Evolutionary conservation across 1,140 invertebrate species (phyloP).

Genomic region (Papilio polyxenes): DNA sequence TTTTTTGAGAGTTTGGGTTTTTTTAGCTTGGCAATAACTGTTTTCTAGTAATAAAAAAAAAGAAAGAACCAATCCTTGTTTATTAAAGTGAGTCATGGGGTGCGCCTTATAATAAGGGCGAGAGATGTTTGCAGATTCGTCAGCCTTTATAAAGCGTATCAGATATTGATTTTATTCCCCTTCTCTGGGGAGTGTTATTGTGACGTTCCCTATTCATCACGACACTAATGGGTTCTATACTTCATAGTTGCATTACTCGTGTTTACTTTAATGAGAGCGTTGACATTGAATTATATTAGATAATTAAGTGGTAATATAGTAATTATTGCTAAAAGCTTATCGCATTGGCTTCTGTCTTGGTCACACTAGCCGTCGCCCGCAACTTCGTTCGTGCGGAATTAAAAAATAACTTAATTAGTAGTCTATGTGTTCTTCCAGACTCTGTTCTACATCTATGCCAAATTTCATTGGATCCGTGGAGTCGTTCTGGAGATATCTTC

Average conservation of each 20-base stretch:
- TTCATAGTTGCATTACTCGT: background rate
- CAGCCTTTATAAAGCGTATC: slow-evolving; percentile 23
- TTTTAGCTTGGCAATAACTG: background rate
- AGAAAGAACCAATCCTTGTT: background rate
- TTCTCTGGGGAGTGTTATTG: background rate
- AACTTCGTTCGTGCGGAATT: no score
- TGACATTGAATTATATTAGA: background rate
- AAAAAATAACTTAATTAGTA: no score
- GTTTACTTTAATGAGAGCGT: background rate
- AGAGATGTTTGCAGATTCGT: slow-evolving; percentile 25
- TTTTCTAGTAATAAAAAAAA: background rate
- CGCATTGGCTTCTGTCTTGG: background rate
- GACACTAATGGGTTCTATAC: background rate
- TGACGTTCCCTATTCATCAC: slow-evolving; percentile 12
- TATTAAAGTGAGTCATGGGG: slow-evolving; percentile 20
- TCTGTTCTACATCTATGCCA: no score
- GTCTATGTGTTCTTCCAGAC: no score
- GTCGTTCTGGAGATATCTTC: no score
- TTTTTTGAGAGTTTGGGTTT: background rate
- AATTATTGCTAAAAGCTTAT: background rate
- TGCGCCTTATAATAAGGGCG: slow-evolving; percentile 19
- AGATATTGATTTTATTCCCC: slow-evolving; percentile 37
- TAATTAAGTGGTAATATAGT: background rate
- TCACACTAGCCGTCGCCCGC: background rate
- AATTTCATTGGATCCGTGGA: no score